phyloP scores from a whole-genome alignment of 1,140 invertebrate species.

The Riptortus pedestris region DNA sequence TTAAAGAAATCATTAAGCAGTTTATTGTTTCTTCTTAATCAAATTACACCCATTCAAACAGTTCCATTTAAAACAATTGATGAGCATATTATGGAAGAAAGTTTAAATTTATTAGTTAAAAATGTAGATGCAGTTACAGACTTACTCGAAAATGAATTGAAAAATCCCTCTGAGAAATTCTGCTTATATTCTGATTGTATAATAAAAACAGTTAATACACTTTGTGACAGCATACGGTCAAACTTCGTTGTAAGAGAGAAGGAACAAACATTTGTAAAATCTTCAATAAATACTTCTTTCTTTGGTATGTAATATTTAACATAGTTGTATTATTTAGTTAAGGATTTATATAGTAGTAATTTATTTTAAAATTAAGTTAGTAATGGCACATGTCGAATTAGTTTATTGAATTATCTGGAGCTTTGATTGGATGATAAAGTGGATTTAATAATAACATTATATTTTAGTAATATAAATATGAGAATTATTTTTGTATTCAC shows the following conservation, averaged over 20 bases:
- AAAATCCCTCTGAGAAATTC: not conserved
- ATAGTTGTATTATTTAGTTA: too few relatives aligned
- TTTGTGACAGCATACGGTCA: not conserved
- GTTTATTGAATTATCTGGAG: too few relatives aligned
- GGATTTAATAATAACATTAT: too few relatives aligned
- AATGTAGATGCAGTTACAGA: not conserved
- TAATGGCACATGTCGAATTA: too few relatives aligned
- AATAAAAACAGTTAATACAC: not conserved
- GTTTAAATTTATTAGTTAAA: not conserved
- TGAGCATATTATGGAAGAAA: not conserved
- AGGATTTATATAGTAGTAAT: too few relatives aligned
- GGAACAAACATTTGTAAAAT: not conserved
- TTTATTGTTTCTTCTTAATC: not conserved
- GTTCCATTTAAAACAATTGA: not conserved
- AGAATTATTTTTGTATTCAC: too few relatives aligned
- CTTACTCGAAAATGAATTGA: slow-evolving; percentile 1
- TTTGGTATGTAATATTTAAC: not conserved
- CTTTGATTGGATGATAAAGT: too few relatives aligned
- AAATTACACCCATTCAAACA: not conserved
- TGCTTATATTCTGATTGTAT: not conserved
- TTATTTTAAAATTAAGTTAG: too few relatives aligned
- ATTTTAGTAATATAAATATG: too few relatives aligned
- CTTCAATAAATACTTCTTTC: not conserved
- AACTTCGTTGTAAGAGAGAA: not conserved
- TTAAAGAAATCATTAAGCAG: not conserved